Evolutionary conservation across 2,113 vertebrate genomes (phyloP).

Genomic region (Anthoscopus minutus): DNA sequence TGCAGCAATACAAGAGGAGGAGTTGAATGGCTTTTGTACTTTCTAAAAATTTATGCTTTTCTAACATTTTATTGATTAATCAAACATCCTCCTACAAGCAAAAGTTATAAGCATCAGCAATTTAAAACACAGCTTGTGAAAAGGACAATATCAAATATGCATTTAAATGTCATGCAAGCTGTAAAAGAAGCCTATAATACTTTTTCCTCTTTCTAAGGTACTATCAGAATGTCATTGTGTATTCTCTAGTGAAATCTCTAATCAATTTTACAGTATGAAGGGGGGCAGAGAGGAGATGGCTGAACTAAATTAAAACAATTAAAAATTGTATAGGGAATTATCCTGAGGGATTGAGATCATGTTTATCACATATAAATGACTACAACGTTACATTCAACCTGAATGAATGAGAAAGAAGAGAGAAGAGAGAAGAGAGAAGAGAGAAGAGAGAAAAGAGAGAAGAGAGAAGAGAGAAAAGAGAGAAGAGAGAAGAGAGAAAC

Average conservation of each 20-base stretch:
- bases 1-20: not conserved
- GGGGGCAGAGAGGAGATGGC: not conserved
- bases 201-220: not conserved
- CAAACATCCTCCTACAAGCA: not conserved
- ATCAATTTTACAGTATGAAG: not conserved
- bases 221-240: not conserved
- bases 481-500: too few species aligned
- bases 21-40: not conserved
- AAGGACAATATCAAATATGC: not conserved
- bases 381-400: not conserved
- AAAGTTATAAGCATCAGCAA: not conserved
- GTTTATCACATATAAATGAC: not conserved
- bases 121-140: not conserved
- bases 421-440: too few species aligned
- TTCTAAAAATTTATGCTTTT: not conserved
- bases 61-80: not conserved
- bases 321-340: not conserved
- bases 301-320: slow-evolving; percentile 25
- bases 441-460: too few species aligned
- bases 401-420: not conserved
- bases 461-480: too few species aligned
- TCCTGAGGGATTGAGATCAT: not conserved
- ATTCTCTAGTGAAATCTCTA: not conserved
- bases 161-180: not conserved
- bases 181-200: not conserved